Percentiles rank a stretch among this genome's conserved stretches.
phyloP scores from a whole-genome alignment of 2,888 invertebrate genomes.

The Hecatera dysodea region DNA sequence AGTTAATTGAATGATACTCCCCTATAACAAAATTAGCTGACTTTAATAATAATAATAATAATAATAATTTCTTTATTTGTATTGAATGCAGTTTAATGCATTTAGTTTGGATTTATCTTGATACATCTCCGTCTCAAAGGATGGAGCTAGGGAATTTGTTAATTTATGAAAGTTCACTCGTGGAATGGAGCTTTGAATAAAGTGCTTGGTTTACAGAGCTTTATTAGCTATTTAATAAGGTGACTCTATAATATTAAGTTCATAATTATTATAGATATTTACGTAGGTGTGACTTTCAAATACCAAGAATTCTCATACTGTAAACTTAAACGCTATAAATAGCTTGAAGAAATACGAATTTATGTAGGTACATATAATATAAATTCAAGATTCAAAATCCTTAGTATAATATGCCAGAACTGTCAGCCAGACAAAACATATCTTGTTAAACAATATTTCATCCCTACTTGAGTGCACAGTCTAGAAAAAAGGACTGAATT shows the following conservation, averaged over 20 bases:
- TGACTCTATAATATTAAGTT: constrained; percentile 26
- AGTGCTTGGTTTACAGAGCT: constrained; percentile 27
- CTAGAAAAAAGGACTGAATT: constrained; percentile 20
- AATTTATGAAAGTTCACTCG: constrained; percentile 62
- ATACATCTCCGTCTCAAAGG: constrained; percentile 59
- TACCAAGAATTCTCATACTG: constrained; percentile 6
- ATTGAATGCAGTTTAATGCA: too few relatives aligned
- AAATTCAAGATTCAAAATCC: neutral
- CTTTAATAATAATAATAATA: too few relatives aligned
- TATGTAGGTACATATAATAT: neutral
- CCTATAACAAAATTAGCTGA: constrained; percentile 69
- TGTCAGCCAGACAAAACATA: constrained; percentile 24
- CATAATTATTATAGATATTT: constrained; percentile 20
- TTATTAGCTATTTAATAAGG: constrained; percentile 52
- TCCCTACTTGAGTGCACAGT: constrained; percentile 11
- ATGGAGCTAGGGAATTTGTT: constrained; percentile 51
- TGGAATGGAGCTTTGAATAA: constrained; percentile 36
- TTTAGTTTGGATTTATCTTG: constrained; percentile 66
- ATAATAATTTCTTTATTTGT: too few relatives aligned
- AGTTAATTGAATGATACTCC: constrained; percentile 78
- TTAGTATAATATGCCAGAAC: neutral
- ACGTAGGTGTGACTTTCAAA: constrained; percentile 17
- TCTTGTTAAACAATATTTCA: constrained; percentile 25
- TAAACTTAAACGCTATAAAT: neutral
- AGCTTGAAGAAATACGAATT: neutral